phyloP scores from a whole-genome alignment of 2,113 vertebrate species.

The Corapipo altera region DNA sequence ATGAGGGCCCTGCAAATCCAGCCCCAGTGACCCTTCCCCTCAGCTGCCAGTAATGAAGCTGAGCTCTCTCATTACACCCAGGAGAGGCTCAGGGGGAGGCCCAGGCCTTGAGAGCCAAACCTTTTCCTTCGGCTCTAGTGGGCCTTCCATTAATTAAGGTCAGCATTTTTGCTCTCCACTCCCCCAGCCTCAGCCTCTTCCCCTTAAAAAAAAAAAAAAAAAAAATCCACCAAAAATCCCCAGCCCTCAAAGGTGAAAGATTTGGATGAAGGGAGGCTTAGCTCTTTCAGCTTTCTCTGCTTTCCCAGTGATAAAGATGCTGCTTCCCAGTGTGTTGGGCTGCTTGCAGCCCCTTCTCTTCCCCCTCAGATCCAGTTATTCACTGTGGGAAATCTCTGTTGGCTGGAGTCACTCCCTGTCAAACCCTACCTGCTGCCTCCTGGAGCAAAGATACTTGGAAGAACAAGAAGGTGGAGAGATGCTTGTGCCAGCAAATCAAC shows the following conservation, averaged over 20 bases:
- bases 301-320: neutral
- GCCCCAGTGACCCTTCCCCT: constrained; percentile 89
- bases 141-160: constrained; percentile 83
- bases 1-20: constrained; percentile 90
- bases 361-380: fast-evolving
- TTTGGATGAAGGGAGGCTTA: constrained; percentile 29
- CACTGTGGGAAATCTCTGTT: neutral
- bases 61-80: constrained; percentile 84
- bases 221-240: neutral
- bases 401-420: neutral
- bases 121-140: constrained; percentile 77
- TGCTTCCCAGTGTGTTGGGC: neutral
- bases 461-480: fast-evolving
- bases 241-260: constrained; percentile 60
- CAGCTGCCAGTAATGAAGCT: constrained; percentile 85
- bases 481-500: neutral
- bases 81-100: constrained; percentile 82
- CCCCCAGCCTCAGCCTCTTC: neutral
- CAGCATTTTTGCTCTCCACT: constrained; percentile 68
- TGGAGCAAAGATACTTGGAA: neutral
- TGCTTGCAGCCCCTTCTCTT: neutral
- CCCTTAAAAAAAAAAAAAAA: neutral
- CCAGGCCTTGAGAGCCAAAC: constrained; percentile 77
- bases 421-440: neutral
- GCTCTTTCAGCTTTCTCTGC: neutral